Conservation (phyloP, 2,113 vertebrate species). For the Marmota monax region DNA sequence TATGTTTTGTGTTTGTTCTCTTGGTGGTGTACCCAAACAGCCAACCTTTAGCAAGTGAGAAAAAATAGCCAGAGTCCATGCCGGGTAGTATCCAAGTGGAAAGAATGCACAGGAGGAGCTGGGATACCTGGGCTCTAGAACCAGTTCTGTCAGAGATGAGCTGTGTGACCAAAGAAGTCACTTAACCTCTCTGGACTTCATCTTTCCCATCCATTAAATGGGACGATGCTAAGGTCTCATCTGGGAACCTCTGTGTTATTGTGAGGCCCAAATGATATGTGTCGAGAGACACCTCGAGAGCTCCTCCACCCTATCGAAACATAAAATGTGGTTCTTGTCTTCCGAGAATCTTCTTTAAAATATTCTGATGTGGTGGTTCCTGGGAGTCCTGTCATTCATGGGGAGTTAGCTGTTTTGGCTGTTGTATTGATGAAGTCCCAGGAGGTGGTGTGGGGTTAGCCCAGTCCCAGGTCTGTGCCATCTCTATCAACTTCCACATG, state of each 20-base stretch:
- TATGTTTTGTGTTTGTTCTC: background rate
- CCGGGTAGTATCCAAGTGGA: background rate
- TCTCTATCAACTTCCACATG: background rate
- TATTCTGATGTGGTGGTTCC: background rate
- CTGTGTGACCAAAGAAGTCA: background rate
- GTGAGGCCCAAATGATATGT: background rate
- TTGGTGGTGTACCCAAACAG: background rate
- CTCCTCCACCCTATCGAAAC: background rate
- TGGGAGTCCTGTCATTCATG: accelerated
- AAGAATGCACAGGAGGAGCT: background rate
- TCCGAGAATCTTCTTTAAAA: background rate
- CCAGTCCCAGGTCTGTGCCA: accelerated
- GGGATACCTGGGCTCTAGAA: background rate
- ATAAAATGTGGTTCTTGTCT: background rate
- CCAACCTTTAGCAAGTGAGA: background rate
- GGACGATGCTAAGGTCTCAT: background rate
- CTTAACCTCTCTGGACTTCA: background rate
- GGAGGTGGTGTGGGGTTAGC: background rate
- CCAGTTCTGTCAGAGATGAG: background rate
- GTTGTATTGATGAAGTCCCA: background rate
- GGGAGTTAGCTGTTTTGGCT: background rate
- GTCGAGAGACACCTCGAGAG: background rate
- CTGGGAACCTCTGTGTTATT: background rate
- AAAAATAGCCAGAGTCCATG: no score
- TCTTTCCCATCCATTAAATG: background rate